Percentiles rank a stretch among this genome's conserved stretches.
These are phyloP conservation scores for Ylistrum balloti DNA, from an alignment of 1,140 invertebrate genomes.

Conservation along the genomic window DNA sequence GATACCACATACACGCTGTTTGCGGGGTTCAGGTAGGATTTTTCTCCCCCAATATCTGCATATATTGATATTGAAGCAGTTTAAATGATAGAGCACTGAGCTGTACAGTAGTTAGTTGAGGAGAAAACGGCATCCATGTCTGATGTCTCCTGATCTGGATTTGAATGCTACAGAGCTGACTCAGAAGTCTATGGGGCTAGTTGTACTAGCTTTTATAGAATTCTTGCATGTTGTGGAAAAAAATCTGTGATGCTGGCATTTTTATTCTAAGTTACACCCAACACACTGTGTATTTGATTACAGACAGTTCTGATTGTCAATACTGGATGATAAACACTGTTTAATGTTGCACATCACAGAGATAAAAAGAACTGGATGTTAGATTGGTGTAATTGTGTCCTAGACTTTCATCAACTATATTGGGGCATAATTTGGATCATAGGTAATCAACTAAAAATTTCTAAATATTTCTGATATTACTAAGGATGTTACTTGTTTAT, in stretches of 20 bases:
- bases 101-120: not conserved
- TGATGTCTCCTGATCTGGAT: not conserved
- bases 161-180: not conserved
- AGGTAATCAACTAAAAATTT: too few relatives aligned
- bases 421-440: too few relatives aligned
- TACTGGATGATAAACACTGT: too few relatives aligned
- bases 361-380: too few relatives aligned
- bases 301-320: too few relatives aligned
- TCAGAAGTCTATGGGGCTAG: not conserved
- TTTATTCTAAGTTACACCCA: too few relatives aligned
- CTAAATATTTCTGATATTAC: too few relatives aligned
- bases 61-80: not conserved
- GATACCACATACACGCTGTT: not conserved
- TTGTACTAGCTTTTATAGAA: not conserved
- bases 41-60: slow-evolving; percentile 25
- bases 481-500: too few relatives aligned
- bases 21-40: not conserved
- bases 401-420: too few relatives aligned
- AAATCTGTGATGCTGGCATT: not conserved
- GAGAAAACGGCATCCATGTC: slow-evolving; percentile 7
- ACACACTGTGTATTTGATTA: too few relatives aligned
- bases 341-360: too few relatives aligned
- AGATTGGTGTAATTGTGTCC: too few relatives aligned
- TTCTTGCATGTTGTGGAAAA: not conserved
- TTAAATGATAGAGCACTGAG: slow-evolving; percentile 32